Conservation (phyloP, 1,140 invertebrate species). For the Arctopsyche grandis region DNA sequence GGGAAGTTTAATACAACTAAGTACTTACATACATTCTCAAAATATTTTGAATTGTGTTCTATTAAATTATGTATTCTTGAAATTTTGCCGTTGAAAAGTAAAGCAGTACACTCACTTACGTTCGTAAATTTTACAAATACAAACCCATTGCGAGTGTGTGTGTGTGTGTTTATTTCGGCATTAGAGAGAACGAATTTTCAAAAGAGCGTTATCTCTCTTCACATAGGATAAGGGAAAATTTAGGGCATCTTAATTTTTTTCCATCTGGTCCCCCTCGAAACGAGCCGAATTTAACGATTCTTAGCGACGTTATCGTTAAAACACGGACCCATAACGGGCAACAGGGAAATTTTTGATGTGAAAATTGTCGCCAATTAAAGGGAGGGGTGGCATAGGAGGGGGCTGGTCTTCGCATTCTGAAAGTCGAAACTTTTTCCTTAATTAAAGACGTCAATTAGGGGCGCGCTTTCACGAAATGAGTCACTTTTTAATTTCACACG, state of each 20-base stretch:
- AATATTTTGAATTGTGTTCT: no score
- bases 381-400: no score
- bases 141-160: no score
- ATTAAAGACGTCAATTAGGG: neutral
- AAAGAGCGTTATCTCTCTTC: neutral
- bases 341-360: neutral
- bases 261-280: neutral
- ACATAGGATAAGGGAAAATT: neutral
- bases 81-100: no score
- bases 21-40: no score
- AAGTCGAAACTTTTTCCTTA: neutral
- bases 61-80: no score
- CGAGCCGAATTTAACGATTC: neutral
- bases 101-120: no score
- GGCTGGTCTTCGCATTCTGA: neutral
- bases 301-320: neutral
- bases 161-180: no score
- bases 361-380: constrained; percentile 14
- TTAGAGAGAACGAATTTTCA: no score
- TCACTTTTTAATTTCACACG: no score
- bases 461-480: neutral
- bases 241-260: neutral
- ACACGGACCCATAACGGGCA: neutral
- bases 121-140: no score
- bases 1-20: no score